Percentiles rank a stretch among this genome's conserved stretches.
phyloP scores from a whole-genome alignment of 2,797 vertebrate genomes.

The Sarcoramphus papa region DNA sequence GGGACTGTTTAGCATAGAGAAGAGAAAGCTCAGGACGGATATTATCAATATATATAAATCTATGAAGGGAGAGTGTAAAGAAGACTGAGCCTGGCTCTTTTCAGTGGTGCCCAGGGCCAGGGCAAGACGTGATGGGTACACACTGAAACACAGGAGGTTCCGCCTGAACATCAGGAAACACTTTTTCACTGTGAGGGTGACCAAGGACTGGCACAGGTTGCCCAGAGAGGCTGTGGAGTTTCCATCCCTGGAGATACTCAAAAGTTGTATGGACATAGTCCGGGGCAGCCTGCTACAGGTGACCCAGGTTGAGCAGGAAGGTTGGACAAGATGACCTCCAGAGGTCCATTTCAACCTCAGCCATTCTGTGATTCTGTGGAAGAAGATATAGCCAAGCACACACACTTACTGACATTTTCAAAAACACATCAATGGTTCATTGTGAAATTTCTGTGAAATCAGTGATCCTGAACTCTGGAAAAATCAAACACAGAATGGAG shows the following conservation, averaged over 20 bases:
- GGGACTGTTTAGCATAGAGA: background rate
- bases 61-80: background rate
- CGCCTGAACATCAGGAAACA: background rate
- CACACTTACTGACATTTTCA: background rate
- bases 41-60: background rate
- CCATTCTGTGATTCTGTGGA: background rate
- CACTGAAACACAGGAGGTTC: background rate
- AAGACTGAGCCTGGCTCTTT: background rate
- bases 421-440: background rate
- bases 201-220: background rate
- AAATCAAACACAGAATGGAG: background rate
- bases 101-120: background rate
- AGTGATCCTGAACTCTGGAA: background rate
- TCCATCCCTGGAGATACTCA: background rate
- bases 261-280: background rate
- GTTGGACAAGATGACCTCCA: background rate
- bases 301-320: background rate
- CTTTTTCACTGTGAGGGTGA: background rate
- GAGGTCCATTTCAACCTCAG: background rate
- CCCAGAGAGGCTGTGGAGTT: background rate
- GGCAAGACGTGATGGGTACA: rapidly evolving
- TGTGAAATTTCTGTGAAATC: background rate
- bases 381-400: background rate
- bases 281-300: background rate
- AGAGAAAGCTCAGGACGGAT: background rate